These are phyloP conservation scores for Lithodes maja DNA, from an alignment of 2,888 invertebrate genomes.

Conservation along the genomic window DNA sequence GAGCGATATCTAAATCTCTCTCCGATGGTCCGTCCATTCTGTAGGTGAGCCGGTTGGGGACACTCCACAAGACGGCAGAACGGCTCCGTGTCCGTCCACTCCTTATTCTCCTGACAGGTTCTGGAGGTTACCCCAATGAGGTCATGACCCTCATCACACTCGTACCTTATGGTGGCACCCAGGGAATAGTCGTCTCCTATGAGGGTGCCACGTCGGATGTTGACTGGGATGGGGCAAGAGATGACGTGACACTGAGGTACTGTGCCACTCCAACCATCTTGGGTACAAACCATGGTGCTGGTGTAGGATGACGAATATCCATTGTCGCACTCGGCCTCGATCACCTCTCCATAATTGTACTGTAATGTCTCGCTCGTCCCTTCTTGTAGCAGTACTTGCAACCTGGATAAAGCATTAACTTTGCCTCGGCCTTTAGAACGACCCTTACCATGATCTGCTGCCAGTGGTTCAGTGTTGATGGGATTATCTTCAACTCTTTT, in stretches of 20 bases:
- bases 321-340: slow-evolving; percentile 71
- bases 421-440: slow-evolving; percentile 22
- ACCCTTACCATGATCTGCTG: slow-evolving; percentile 2
- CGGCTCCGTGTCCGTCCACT: slow-evolving; percentile 69
- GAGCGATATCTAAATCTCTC: slow-evolving; percentile 68
- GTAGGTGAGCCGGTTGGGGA: slow-evolving; percentile 69
- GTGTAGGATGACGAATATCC: slow-evolving; percentile 67
- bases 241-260: slow-evolving; percentile 64
- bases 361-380: slow-evolving; percentile 30
- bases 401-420: slow-evolving; percentile 15
- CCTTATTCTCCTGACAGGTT: slow-evolving; percentile 67
- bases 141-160: slow-evolving; percentile 72
- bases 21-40: slow-evolving; percentile 68
- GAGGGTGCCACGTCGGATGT: slow-evolving; percentile 61
- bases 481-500: slow-evolving; percentile 55
- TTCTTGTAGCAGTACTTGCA: slow-evolving; percentile 51
- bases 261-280: slow-evolving; percentile 54
- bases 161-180: slow-evolving; percentile 69
- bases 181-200: slow-evolving; percentile 70
- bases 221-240: slow-evolving; percentile 65
- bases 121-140: slow-evolving; percentile 72
- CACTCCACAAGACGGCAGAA: slow-evolving; percentile 68
- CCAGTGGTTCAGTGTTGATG: slow-evolving; percentile 54
- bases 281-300: slow-evolving; percentile 56
- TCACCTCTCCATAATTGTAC: slow-evolving; percentile 65